Conservation (phyloP, 2,113 vertebrate species). For the Panurus biarmicus region DNA sequence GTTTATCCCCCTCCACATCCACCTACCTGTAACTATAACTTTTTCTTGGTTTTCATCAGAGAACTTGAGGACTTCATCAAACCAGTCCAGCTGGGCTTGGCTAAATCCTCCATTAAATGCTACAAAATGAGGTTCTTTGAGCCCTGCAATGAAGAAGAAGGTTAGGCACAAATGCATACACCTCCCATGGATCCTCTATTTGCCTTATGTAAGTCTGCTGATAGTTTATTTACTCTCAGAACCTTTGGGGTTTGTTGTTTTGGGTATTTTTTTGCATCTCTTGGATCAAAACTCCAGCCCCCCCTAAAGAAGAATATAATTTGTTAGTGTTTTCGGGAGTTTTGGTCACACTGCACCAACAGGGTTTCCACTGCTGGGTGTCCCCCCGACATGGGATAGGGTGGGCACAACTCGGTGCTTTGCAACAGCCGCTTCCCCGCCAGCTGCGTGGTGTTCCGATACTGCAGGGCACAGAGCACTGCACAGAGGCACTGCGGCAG, state of each 20-base stretch:
- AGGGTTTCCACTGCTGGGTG: neutral
- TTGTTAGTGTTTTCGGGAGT: neutral
- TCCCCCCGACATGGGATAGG: accelerated
- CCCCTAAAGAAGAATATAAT: neutral
- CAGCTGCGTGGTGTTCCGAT: neutral
- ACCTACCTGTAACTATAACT: slow-evolving; percentile 86
- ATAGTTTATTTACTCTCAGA: neutral
- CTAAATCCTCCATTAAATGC: slow-evolving; percentile 92
- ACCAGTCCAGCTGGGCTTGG: slow-evolving; percentile 84
- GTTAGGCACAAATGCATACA: neutral
- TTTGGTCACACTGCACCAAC: accelerated
- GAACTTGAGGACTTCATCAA: slow-evolving; percentile 76
- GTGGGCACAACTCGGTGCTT: neutral
- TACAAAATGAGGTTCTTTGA: slow-evolving; percentile 75
- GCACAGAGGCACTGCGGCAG: neutral
- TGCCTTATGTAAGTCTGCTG: neutral
- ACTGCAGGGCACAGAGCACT: neutral
- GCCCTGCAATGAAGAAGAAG: slow-evolving; percentile 61
- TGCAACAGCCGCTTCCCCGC: neutral
- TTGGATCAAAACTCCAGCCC: neutral
- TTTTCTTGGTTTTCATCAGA: slow-evolving; percentile 82
- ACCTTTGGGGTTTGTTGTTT: neutral
- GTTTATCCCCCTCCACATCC: neutral
- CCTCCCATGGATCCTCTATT: neutral
- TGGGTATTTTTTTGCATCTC: neutral